Evolutionary conservation across 2,113 vertebrate species (phyloP).

Genomic region (Manacus vitellinus): DNA sequence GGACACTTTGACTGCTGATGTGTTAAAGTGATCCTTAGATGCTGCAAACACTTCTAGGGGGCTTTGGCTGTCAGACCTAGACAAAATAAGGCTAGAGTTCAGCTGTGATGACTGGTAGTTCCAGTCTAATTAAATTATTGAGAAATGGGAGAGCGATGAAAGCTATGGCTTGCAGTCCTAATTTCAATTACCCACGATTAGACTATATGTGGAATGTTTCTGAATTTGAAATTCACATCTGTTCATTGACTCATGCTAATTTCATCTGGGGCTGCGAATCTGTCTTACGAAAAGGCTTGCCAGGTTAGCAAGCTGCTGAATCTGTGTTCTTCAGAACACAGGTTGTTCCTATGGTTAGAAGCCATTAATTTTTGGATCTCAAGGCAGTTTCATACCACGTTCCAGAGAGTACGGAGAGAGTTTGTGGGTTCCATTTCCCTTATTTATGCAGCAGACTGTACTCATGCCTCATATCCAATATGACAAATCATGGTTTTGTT

Average conservation of each 20-base stretch:
- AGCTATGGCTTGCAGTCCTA: neutral
- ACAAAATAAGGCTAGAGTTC: neutral
- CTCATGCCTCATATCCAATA: neutral
- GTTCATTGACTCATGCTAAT: neutral
- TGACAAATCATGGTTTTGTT: neutral
- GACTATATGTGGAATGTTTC: neutral
- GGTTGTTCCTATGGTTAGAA: neutral
- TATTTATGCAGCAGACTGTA: neutral
- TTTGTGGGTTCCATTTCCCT: neutral
- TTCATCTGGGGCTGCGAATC: neutral
- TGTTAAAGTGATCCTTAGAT: neutral
- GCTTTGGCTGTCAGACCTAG: neutral
- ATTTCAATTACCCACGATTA: neutral
- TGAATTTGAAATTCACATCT: neutral
- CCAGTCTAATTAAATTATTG: neutral
- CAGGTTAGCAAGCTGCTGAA: neutral
- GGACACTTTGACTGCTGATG: neutral
- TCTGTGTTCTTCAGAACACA: neutral
- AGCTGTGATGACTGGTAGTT: neutral
- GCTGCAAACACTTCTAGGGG: neutral
- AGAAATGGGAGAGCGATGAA: neutral
- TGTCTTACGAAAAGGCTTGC: neutral
- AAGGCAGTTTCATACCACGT: neutral
- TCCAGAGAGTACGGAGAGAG: neutral
- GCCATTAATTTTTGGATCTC: neutral